These are phyloP conservation scores for Trichacis sp. DNA, from an alignment of 2,888 invertebrate species.

Conservation along the genomic window DNA sequence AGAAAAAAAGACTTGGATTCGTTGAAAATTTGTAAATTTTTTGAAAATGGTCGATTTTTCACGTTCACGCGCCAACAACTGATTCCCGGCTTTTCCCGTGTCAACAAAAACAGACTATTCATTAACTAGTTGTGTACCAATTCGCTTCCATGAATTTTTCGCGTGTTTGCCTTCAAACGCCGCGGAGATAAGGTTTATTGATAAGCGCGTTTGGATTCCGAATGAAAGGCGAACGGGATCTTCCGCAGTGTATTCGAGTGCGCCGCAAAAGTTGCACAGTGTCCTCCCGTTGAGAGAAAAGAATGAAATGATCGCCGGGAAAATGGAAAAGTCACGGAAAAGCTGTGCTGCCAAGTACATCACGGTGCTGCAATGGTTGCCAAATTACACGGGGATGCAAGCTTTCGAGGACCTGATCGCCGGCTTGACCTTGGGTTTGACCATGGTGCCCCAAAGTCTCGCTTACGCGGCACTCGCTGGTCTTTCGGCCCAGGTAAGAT, in stretches of 20 bases:
- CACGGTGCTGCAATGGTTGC: slow-evolving; percentile 77
- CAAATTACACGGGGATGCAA: slow-evolving; percentile 76
- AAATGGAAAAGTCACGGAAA: slow-evolving; percentile 2
- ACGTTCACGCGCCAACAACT: no score
- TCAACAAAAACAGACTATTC: slow-evolving; percentile 15
- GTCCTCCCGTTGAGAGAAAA: slow-evolving; percentile 7
- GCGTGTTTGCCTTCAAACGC: slow-evolving; percentile 23
- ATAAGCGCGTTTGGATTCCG: slow-evolving; percentile 22
- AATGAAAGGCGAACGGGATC: slow-evolving; percentile 8
- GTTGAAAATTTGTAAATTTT: no score
- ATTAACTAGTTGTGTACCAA: slow-evolving; percentile 6
- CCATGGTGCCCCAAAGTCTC: slow-evolving; percentile 93
- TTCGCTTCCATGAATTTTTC: slow-evolving; percentile 20
- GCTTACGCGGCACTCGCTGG: slow-evolving; percentile 91
- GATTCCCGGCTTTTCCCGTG: neutral
- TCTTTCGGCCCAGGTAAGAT: slow-evolving; percentile 79
- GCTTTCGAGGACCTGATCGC: slow-evolving; percentile 87
- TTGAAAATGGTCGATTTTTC: no score
- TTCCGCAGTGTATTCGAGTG: neutral
- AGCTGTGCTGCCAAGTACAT: slow-evolving; percentile 61
- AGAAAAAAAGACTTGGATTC: no score
- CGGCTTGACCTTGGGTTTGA: slow-evolving; percentile 89
- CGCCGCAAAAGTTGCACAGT: slow-evolving; percentile 13
- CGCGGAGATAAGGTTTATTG: slow-evolving; percentile 26
- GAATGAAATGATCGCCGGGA: neutral